Percentiles rank a stretch among this genome's conserved stretches.
phyloP scores from a whole-genome alignment of 2,888 invertebrate species.

The Pocota personata region DNA sequence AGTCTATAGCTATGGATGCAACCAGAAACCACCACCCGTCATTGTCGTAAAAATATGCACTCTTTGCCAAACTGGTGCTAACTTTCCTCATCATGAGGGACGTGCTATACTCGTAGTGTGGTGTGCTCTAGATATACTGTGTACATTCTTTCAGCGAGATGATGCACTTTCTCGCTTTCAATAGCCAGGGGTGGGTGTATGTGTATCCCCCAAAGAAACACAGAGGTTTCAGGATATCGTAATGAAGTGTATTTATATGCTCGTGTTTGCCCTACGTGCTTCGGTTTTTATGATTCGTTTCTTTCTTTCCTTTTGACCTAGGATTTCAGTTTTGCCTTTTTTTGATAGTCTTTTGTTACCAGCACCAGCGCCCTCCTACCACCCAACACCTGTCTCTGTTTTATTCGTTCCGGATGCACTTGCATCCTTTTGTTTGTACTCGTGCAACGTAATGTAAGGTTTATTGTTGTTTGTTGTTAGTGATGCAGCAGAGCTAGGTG shows the following conservation, averaged over 20 bases:
- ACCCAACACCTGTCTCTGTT: conserved; percentile 2
- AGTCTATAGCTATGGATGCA: not conserved
- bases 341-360: conserved; percentile 44
- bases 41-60: conserved; percentile 70
- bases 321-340: conserved; percentile 36
- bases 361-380: not conserved
- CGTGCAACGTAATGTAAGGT: conserved; percentile 34
- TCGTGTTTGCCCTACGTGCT: conserved; percentile 71
- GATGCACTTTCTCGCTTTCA: conserved; percentile 64
- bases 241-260: conserved; percentile 74
- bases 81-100: conserved; percentile 60
- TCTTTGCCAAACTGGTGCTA: conserved; percentile 64
- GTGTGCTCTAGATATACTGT: conserved; percentile 28
- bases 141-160: conserved; percentile 31
- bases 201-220: conserved; percentile 34
- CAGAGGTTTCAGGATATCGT: conserved; percentile 70
- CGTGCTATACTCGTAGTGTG: conserved; percentile 54
- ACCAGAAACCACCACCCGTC: conserved; percentile 4
- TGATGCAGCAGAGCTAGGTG: conserved; percentile 30
- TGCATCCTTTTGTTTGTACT: conserved; percentile 49
- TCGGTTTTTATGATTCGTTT: conserved; percentile 69
- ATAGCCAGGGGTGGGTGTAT: not conserved
- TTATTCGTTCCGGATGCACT: conserved; percentile 43
- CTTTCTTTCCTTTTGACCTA: conserved; percentile 45
- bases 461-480: conserved; percentile 53